Conservation (phyloP, 2,888 invertebrate species). For the Chirona hameri region DNA sequence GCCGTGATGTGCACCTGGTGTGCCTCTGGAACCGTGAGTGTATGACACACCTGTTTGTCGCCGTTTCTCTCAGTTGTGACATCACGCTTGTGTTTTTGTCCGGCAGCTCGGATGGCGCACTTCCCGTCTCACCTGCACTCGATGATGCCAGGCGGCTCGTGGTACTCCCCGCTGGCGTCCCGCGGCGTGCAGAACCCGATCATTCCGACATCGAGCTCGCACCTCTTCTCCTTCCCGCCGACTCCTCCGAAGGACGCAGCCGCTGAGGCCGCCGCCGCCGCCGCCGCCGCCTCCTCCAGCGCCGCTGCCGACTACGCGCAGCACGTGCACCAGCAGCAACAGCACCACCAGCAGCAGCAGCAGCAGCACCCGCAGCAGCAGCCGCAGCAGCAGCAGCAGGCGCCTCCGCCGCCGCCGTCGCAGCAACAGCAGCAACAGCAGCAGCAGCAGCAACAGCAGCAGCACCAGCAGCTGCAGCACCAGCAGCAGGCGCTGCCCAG, state of each 20-base stretch:
- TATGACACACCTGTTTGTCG: no score
- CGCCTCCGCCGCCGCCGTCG: neutral
- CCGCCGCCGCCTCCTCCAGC: neutral
- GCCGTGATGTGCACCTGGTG: no score
- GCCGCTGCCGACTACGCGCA: neutral
- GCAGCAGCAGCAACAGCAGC: neutral
- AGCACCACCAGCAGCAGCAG: neutral
- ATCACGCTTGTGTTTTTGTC: no score
- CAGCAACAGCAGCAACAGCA: constrained; percentile 11
- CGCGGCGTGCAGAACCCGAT: constrained; percentile 23
- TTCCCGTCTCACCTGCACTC: constrained; percentile 27
- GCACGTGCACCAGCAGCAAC: neutral
- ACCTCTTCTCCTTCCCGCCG: constrained; percentile 6
- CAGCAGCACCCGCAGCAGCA: constrained; percentile 1
- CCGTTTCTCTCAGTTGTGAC: no score
- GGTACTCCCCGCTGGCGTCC: constrained; percentile 26
- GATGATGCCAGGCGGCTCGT: constrained; percentile 13
- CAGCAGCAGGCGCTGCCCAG: neutral
- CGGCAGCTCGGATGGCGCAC: constrained; percentile 1
- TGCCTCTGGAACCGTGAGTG: no score
- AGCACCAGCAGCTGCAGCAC: neutral
- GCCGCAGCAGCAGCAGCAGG: constrained; percentile 3
- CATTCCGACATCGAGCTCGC: constrained; percentile 5
- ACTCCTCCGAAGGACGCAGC: neutral
- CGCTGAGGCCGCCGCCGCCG: neutral